These are phyloP conservation scores for Aurelia coerulea DNA, from an alignment of 30 jellyfish, hydroid and myxozoan species.

Conservation along the genomic window DNA sequence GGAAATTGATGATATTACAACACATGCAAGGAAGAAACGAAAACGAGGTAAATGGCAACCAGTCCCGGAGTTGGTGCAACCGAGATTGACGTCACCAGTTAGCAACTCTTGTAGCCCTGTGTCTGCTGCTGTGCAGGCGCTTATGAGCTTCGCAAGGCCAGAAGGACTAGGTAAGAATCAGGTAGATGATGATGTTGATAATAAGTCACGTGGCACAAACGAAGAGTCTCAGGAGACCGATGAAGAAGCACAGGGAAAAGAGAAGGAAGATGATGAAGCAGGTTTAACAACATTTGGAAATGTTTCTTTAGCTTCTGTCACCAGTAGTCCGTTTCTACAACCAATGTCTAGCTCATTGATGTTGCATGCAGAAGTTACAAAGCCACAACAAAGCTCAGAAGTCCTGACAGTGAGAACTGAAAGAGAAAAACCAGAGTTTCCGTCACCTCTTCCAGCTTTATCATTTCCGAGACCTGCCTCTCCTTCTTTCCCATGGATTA, in stretches of 20 bases:
- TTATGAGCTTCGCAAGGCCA: slow-evolving; percentile 80
- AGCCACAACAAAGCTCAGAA: slow-evolving; percentile 11
- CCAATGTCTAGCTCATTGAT: slow-evolving; percentile 44
- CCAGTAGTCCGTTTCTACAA: slow-evolving; percentile 62
- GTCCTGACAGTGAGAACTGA: background rate
- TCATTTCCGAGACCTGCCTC: slow-evolving; percentile 29
- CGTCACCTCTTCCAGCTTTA: background rate
- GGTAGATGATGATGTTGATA: background rate
- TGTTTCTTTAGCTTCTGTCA: slow-evolving; percentile 22
- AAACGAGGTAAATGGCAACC: slow-evolving; percentile 24
- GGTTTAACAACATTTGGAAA: slow-evolving; percentile 17
- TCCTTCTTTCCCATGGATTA: slow-evolving; percentile 58
- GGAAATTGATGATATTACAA: slow-evolving; percentile 70
- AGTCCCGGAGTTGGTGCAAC: slow-evolving; percentile 79
- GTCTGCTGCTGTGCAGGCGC: slow-evolving; percentile 97
- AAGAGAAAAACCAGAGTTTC: background rate
- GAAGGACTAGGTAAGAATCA: slow-evolving; percentile 5
- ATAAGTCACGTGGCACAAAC: background rate
- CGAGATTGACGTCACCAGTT: slow-evolving; percentile 76
- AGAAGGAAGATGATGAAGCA: slow-evolving; percentile 23
- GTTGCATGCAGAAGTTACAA: slow-evolving; percentile 39
- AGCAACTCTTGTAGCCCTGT: slow-evolving; percentile 94
- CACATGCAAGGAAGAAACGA: slow-evolving; percentile 12
- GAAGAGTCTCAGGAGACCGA: slow-evolving; percentile 8
- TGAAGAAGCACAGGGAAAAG: background rate